Base-by-base conservation (phyloP, 2,888 invertebrate genomes). In the Thecocarcelia acutangulata region DNA sequence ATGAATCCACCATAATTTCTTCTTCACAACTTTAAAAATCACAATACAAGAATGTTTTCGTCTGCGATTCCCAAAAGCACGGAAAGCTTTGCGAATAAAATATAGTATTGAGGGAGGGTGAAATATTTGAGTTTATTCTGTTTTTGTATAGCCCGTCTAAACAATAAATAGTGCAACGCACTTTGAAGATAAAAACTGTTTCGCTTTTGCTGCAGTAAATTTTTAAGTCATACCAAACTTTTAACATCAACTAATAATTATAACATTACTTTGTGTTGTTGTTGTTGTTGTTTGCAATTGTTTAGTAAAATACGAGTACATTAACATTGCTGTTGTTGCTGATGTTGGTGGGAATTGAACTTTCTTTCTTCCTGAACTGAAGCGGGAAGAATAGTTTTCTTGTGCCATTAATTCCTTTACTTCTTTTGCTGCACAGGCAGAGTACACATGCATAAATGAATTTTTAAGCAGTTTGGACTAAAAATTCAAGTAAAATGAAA, bases 341-440 rank as follows among this genome's bases (percentile, higher is more conserved):
- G 13, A 46, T n/a, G 59, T 24, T 64, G 70, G 69, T 82, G 82
- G 82, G 82, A 82, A 82, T 70, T 82, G 66, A 82, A 82, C 78
- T 82, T 78, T 82, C 78, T 82, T 78, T 69, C 69, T 69, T 76
- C 76, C 68, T 76, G 54, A 59, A 68, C 70, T 74, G 3, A 68
- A 68, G 66, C 72, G 72, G 66, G 72, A 73, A 79, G 78, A 79
- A 77, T 77, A 59, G 40, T 58, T 70, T 19, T 61, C n/a, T 64
- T 66, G 40, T 52, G 40, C 66, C 52, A 24, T 8, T 37, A 28
- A 42, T 17, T 44, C 42, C 15, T 28, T 24, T 15, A 21, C 21
- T 54, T 54, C 21, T 64, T 73, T 56, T 54, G 33, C 33, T 33
- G 33, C 58, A 40, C 44, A 24, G 44, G 19, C 33, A 58, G 44